phyloP scores from a whole-genome alignment of 2,888 invertebrate species.

The Athetis lepigone region DNA sequence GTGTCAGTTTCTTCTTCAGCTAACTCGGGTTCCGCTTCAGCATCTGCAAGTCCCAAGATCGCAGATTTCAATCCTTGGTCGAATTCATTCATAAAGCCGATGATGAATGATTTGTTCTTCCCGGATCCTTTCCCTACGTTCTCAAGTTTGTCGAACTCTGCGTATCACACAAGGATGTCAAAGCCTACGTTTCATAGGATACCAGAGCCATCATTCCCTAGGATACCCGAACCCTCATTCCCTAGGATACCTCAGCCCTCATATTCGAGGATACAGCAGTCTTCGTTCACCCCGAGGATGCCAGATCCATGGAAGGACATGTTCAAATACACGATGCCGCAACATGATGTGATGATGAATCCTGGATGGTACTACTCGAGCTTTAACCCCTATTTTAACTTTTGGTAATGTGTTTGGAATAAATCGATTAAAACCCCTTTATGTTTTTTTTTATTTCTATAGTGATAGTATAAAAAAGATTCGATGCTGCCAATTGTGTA shows the following conservation, averaged over 20 bases:
- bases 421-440: constrained; percentile 41
- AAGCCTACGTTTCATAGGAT: constrained; percentile 67
- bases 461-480: no score
- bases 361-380: constrained; percentile 72
- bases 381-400: constrained; percentile 73
- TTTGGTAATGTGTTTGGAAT: constrained; percentile 62
- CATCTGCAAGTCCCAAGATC: constrained; percentile 35
- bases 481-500: no score
- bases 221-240: constrained; percentile 64
- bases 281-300: constrained; percentile 66
- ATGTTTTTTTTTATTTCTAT: constrained; percentile 9
- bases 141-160: constrained; percentile 62
- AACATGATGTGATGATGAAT: constrained; percentile 56
- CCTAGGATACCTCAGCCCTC: constrained; percentile 59
- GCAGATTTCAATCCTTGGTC: constrained; percentile 57
- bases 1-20: constrained; percentile 75
- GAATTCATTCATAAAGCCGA: constrained; percentile 54
- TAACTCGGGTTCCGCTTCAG: constrained; percentile 64
- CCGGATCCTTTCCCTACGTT: constrained; percentile 62
- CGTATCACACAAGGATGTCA: constrained; percentile 42
- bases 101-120: constrained; percentile 57
- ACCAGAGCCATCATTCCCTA: constrained; percentile 28
- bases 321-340: constrained; percentile 65
- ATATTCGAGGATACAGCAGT: constrained; percentile 60
- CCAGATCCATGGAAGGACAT: constrained; percentile 62